Evolutionary conservation across 2,113 vertebrate species (phyloP), one percentile per base, ranked within the genome.

Genomic region (Coturnix japonica): DNA sequence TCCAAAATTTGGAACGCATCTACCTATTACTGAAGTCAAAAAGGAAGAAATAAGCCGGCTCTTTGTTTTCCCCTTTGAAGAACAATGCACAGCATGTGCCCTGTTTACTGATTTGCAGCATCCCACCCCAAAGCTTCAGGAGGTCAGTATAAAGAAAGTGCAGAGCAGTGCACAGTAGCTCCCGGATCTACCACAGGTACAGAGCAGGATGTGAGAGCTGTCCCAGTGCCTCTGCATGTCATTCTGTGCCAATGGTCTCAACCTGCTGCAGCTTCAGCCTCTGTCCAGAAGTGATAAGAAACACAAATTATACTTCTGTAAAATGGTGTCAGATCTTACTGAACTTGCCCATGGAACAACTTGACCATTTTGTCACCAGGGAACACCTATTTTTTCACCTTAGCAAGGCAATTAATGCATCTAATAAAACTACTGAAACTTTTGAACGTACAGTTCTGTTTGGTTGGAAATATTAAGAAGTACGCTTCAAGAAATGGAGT

Each of bases 401-500:
- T 73, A 35, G 7, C 25, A 20, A 1, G 4, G 25, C 43, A 60
- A 83, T 82, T 89, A 81, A 72, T 64, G 47, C 51, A 73, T 51
- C 81, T 85, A 65, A 28, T 80, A 67, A 91, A 89, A 90, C 49
- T 15, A 89, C 1, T 65, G 57, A 85, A 81, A 90, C 56, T 91
- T 87, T 80, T 71, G 87, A 72, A 73, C 43, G 59, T 60, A 78
- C 23, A 71, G 74, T 41, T 64, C 74, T 28, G 87, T 90, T 75
- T 89, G 81, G 84, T 95, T 93, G 78, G 94, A 92, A 97, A 94
- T 83, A 94, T 67, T 90, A 93, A 94, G 95, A 76, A 96, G 41
- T 90, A 84, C 31, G 77, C 78, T 87, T 87, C 81, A 93, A 97
- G 69, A 77, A 94, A 85, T 80, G 65, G 80, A 93, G 81, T 94